phyloP scores from a whole-genome alignment of 2,888 invertebrate species.

The Tachina lurida region DNA sequence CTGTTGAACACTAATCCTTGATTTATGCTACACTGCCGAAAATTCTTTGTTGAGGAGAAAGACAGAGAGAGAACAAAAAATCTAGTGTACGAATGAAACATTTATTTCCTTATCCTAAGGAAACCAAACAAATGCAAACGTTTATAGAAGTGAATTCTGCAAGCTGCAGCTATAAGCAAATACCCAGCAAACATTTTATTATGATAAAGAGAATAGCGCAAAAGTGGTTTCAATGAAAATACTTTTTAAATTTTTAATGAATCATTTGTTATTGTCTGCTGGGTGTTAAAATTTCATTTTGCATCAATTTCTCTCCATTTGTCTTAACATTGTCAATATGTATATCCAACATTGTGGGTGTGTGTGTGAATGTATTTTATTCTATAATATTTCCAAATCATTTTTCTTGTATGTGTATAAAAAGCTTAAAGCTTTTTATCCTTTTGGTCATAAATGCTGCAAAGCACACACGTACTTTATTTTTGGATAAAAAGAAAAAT shows the following conservation, averaged over 20 bases:
- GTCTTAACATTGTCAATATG: slow-evolving; percentile 68
- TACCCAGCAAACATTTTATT: slow-evolving; percentile 30
- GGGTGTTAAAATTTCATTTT: slow-evolving; percentile 14
- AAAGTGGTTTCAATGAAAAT: not conserved
- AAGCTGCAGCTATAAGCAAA: not conserved
- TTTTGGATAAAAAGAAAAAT: not conserved
- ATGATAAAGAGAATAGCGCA: not conserved
- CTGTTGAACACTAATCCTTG: slow-evolving; percentile 65
- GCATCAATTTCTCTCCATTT: slow-evolving; percentile 60
- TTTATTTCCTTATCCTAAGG: slow-evolving; percentile 68
- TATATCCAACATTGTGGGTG: not conserved
- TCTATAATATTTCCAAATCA: slow-evolving; percentile 50
- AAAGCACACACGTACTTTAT: slow-evolving; percentile 51
- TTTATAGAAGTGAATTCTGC: too few species aligned
- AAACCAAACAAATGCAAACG: slow-evolving; percentile 16
- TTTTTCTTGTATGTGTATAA: slow-evolving; percentile 36
- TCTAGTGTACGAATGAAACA: slow-evolving; percentile 29
- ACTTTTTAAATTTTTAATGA: not conserved
- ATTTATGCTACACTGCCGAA: slow-evolving; percentile 67
- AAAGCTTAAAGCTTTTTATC: slow-evolving; percentile 65
- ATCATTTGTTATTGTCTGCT: not conserved
- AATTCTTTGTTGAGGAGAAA: slow-evolving; percentile 6
- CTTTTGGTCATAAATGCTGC: slow-evolving; percentile 67
- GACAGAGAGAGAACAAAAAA: not conserved
- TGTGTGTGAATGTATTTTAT: slow-evolving; percentile 24